Evolutionary conservation across 2,888 invertebrate genomes (phyloP).

Genomic region (Arenicola marina): DNA sequence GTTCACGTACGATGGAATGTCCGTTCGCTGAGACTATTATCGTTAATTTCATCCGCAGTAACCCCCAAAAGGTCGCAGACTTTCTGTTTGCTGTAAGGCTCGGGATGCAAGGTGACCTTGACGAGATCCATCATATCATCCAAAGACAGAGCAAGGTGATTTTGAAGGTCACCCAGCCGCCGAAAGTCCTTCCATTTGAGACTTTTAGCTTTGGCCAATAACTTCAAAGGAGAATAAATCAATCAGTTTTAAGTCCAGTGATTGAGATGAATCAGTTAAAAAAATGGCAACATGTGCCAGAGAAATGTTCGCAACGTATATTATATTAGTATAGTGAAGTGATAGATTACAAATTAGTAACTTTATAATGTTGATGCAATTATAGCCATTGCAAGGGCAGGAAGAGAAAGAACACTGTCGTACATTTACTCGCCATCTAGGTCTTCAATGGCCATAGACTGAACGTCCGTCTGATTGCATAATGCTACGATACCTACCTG

Average conservation of each 20-base stretch:
- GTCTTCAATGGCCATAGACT: too few relatives aligned
- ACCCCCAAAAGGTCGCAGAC: slow-evolving; percentile 57
- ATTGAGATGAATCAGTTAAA: too few relatives aligned
- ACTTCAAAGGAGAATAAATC: slow-evolving; percentile 57
- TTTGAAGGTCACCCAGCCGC: slow-evolving; percentile 78
- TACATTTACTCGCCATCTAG: too few relatives aligned
- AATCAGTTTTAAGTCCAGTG: background rate
- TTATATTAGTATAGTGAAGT: too few relatives aligned
- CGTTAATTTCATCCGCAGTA: slow-evolving; percentile 69
- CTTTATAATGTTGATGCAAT: too few relatives aligned
- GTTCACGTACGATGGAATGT: slow-evolving; percentile 66
- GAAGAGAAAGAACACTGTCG: too few relatives aligned
- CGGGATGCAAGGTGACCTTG: slow-evolving; percentile 57
- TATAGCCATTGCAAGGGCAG: too few relatives aligned
- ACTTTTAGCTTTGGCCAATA: slow-evolving; percentile 70
- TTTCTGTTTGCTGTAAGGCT: slow-evolving; percentile 53
- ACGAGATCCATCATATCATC: slow-evolving; percentile 75
- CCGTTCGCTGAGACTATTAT: slow-evolving; percentile 70
- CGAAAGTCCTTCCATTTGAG: slow-evolving; percentile 71
- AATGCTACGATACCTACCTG: slow-evolving; percentile 27
- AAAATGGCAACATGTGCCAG: too few relatives aligned
- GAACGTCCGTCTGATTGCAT: too few relatives aligned
- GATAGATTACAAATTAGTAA: too few relatives aligned
- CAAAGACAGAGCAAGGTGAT: slow-evolving; percentile 68
- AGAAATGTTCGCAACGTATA: too few relatives aligned